A percentile compares a stretch with the other conserved stretches of the same genome.
phyloP scores from a whole-genome alignment of 2,797 vertebrate species.

The Loriculus beryllinus region DNA sequence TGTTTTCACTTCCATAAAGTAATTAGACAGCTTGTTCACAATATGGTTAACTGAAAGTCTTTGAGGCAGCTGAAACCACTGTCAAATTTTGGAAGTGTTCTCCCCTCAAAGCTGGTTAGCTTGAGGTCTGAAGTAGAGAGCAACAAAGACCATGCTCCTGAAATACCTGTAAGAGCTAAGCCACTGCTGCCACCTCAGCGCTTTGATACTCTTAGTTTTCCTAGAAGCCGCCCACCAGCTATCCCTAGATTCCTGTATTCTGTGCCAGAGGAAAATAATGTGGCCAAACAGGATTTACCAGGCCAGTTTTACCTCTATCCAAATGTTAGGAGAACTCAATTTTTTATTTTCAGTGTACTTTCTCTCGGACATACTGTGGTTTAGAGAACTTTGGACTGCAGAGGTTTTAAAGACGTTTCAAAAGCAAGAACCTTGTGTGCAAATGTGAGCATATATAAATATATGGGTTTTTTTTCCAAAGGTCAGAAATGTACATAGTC shows the following conservation, averaged over 20 bases:
- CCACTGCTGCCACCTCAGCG: not conserved
- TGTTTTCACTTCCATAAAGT: not conserved
- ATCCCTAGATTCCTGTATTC: not conserved
- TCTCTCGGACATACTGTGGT: not conserved
- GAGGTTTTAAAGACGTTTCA: not conserved
- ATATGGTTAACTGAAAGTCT: not conserved
- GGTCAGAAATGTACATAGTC: not conserved
- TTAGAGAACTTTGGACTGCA: not conserved
- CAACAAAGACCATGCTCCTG: not conserved
- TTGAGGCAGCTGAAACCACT: not conserved
- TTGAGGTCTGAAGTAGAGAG: not conserved
- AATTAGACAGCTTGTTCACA: not conserved
- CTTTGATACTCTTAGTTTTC: not conserved
- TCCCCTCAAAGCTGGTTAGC: not conserved
- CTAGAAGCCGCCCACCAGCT: not conserved
- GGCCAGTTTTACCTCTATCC: not conserved
- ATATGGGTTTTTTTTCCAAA: not conserved
- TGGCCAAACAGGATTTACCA: slow-evolving; percentile 4
- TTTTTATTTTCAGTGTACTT: not conserved
- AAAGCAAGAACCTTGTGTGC: not conserved
- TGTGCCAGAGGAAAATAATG: not conserved
- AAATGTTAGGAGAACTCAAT: not conserved
- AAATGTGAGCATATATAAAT: not conserved
- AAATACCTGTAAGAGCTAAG: not conserved
- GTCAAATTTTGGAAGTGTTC: not conserved